phyloP scores from a whole-genome alignment of 2,113 vertebrate genomes.

The Irena cyanogastra region DNA sequence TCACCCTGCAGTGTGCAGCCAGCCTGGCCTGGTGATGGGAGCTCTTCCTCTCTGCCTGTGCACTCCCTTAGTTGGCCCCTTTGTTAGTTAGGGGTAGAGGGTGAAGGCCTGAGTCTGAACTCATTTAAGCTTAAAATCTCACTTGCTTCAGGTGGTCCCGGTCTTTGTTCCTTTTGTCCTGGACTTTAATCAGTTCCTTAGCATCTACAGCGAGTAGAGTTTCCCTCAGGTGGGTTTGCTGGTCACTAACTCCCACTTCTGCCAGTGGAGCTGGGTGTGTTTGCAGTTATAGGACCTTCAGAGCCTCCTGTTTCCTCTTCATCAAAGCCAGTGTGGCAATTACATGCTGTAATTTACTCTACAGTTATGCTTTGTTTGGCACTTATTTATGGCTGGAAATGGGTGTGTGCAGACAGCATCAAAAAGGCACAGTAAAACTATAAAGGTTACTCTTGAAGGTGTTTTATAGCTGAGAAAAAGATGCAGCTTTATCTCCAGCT shows the following conservation, averaged over 20 bases:
- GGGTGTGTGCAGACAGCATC: not conserved
- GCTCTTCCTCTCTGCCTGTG: not conserved
- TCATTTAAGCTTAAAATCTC: not conserved
- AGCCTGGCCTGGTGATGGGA: rapidly evolving
- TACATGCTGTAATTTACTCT: not conserved
- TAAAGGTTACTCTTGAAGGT: not conserved
- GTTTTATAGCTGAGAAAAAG: not conserved
- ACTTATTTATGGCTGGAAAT: not conserved
- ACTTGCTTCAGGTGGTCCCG: not conserved
- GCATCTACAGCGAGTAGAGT: rapidly evolving
- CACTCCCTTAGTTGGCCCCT: not conserved
- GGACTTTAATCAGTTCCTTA: not conserved
- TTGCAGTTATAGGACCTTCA: not conserved
- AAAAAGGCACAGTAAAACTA: not conserved
- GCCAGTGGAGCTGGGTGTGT: not conserved
- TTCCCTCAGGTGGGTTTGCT: not conserved
- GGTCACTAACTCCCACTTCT: not conserved
- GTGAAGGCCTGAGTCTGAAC: not conserved
- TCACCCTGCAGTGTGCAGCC: not conserved
- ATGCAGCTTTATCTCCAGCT: not conserved
- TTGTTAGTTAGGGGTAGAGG: not conserved
- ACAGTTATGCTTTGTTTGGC: rapidly evolving
- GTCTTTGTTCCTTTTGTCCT: not conserved
- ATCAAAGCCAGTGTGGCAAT: not conserved
- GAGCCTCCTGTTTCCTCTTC: not conserved